Conservation (phyloP, 1,140 invertebrate genomes). For the Neodiprion virginianus region DNA sequence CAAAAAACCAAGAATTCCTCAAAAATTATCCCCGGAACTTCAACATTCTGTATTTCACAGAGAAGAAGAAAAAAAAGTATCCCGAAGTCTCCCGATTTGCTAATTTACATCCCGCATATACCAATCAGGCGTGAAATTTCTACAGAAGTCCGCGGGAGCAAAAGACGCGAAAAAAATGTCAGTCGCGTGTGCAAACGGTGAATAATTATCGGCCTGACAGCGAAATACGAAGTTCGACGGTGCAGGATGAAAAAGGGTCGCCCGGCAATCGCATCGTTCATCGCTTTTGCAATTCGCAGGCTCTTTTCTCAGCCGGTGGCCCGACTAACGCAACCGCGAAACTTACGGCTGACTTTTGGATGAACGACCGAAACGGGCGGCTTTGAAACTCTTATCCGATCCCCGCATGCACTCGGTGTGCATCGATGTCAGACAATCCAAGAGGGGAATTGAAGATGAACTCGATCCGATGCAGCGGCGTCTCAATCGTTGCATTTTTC, state of each 20-base stretch:
- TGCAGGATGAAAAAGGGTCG: neutral
- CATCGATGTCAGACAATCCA: neutral
- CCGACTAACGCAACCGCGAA: neutral
- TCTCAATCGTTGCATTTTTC: neutral
- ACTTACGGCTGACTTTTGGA: neutral
- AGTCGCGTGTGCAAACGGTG: neutral
- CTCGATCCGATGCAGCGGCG: too few species aligned
- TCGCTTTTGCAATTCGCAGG: neutral
- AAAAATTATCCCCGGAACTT: neutral
- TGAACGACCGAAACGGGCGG: neutral
- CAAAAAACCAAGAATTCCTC: too few species aligned
- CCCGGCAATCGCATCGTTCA: neutral
- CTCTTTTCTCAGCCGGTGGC: neutral
- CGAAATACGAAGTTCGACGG: neutral
- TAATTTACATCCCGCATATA: neutral
- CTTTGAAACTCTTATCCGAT: conserved; percentile 3
- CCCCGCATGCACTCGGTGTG: neutral
- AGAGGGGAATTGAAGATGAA: too few species aligned
- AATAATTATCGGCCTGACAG: neutral
- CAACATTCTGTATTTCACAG: neutral
- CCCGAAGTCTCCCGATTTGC: neutral
- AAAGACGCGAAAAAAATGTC: too few species aligned
- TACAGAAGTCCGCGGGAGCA: too few species aligned
- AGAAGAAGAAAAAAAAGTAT: neutral
- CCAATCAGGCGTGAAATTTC: too few species aligned